Base-by-base conservation (phyloP, 2,888 invertebrate genomes). In the Vesta saturnalis region DNA sequence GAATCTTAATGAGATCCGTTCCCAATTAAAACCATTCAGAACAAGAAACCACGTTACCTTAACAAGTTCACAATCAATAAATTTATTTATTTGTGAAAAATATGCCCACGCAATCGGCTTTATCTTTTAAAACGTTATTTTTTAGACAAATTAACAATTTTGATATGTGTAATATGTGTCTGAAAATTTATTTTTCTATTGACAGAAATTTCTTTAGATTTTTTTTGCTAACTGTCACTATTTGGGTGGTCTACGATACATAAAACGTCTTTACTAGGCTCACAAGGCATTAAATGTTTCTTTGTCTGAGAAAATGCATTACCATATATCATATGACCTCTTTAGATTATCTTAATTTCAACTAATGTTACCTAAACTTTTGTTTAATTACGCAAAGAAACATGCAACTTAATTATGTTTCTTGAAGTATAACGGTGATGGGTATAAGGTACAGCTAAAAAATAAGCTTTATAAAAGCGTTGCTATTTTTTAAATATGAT, bases 51-150 rank as follows among this genome's bases (percentile, higher is more conserved):
- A 66, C 65, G 65, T 60, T 69, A 65, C 71, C 59, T 65, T 70
- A 67, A 67, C 69, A 65, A 71, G 63, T 63, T 71, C 66, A 71
- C 69, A 66, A 71, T 68, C 71, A 64, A 69, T 73, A 73, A 72
- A 71, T 71, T 61, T 59, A 63, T 58, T 64, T 60, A 73, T 69
- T 73, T 66, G 70, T 70, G 70, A 68, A 73, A 64, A 63, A 65
- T 64, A 65, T 66, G 61, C 68, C 65, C 72, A 70, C 67, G 64
- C 68, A 52, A 59, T 56, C 65, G 55, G 56, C 68, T 71, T 73
- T 73, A 73, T 73, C 71, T 69, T 64, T 70, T 64, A 64, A 64
- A 67, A 56, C 43, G 10, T 55, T 39, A 46, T 58, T 47, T 60
- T 55, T 16, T 23, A 22, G 61, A 66, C 64, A 67, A 73, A 73